A percentile compares a stretch with the other conserved stretches of the same genome.
These are phyloP conservation scores for Xenopus tropicalis DNA, from an alignment of 2,113 vertebrate species.

Conservation along the genomic window UCB_Xtro_10.0 CM004445.2:58424501-58425000, in stretches of 20 bases:
- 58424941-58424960: conserved; percentile 94
- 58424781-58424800: conserved; percentile 94
- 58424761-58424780: conserved; percentile 92
- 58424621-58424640: no score
- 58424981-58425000: conserved; percentile 95
- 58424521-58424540: no score
- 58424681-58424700: not conserved
- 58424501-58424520: no score
- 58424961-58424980: conserved; percentile 98
- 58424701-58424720: conserved; percentile 83
- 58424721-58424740: conserved; percentile 98
- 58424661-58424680: no score
- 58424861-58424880: conserved; percentile 96
- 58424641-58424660: no score
- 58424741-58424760: conserved; percentile 98
- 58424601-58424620: no score
- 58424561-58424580: no score
- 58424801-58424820: conserved; percentile 98
- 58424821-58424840: conserved; percentile 94
- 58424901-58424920: conserved; percentile 97
- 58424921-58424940: conserved; percentile 94
- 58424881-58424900: conserved; percentile 96
- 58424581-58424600: no score
- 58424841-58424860: conserved; percentile 95
- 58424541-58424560: no score